A percentile compares a stretch with the other conserved stretches of the same genome.
Evolutionary conservation across 2,888 invertebrate genomes (phyloP).

Genomic region (Deilephila porcellus): DNA sequence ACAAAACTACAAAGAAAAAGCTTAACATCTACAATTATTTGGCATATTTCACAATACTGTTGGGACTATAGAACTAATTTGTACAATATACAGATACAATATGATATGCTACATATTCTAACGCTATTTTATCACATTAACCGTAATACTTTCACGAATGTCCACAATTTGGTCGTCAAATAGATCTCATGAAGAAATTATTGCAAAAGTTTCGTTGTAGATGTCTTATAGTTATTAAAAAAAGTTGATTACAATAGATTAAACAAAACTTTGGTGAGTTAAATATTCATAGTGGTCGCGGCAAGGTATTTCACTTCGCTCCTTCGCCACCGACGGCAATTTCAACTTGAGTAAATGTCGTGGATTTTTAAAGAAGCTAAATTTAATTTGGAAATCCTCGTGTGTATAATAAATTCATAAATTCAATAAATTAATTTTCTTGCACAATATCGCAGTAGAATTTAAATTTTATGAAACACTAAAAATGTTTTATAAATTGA

Average conservation of each 20-base stretch:
- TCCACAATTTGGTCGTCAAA: conserved; percentile 64
- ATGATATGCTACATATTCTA: conserved; percentile 66
- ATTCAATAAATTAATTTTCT: neutral
- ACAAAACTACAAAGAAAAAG: conserved; percentile 17
- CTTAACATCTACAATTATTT: conserved; percentile 23
- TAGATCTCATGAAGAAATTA: conserved; percentile 51
- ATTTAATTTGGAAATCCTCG: conserved; percentile 5
- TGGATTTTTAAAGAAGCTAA: neutral
- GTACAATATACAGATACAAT: conserved; percentile 37
- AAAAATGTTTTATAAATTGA: too few relatives aligned
- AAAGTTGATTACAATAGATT: neutral
- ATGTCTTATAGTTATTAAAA: conserved; percentile 32
- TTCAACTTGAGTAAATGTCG: conserved; percentile 24
- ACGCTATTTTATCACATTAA: conserved; percentile 55
- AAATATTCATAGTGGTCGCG: conserved; percentile 19
- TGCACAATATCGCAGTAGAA: too few relatives aligned
- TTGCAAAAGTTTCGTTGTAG: conserved; percentile 44
- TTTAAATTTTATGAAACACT: too few relatives aligned
- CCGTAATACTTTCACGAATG: conserved; percentile 42
- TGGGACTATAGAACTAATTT: conserved; percentile 32
- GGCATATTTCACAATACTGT: conserved; percentile 30
- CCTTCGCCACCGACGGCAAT: conserved; percentile 2
- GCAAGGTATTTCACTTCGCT: conserved; percentile 13
- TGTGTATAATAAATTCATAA: neutral
- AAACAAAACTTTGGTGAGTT: neutral